A percentile compares a stretch with the other conserved stretches of the same genome.
Evolutionary conservation across 2,888 invertebrate species (phyloP).

Genomic region (Cotesia congregata): DNA sequence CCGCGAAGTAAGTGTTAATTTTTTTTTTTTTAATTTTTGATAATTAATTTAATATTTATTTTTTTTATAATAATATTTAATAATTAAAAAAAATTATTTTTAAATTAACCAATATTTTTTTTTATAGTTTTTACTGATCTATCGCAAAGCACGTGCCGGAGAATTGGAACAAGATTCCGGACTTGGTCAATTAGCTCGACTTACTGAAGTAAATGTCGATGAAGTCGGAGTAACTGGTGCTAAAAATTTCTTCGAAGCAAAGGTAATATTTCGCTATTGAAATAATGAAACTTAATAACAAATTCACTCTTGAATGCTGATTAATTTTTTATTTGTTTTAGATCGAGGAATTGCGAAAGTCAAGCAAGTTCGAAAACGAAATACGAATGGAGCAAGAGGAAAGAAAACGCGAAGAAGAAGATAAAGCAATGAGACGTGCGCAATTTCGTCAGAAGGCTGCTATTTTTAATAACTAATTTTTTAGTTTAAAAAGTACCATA

Average conservation of each 20-base stretch:
- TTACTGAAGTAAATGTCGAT: slow-evolving; percentile 93
- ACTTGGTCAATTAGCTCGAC: slow-evolving; percentile 85
- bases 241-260: slow-evolving; percentile 95
- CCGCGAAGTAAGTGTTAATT: slow-evolving; percentile 77
- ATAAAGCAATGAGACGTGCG: slow-evolving; percentile 83
- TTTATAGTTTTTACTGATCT: slow-evolving; percentile 79
- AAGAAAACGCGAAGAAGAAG: slow-evolving; percentile 85
- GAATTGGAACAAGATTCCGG: slow-evolving; percentile 91
- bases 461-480: slow-evolving; percentile 77
- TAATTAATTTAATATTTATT: no score
- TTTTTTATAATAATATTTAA: no score
- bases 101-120: slow-evolving; percentile 1
- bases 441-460: slow-evolving; percentile 92
- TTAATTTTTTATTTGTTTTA: slow-evolving; percentile 63
- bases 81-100: no score
- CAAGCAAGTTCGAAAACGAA: slow-evolving; percentile 93
- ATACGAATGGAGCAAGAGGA: slow-evolving; percentile 94
- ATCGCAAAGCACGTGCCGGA: slow-evolving; percentile 91
- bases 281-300: slow-evolving; percentile 7
- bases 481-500: background rate
- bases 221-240: slow-evolving; percentile 96
- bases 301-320: slow-evolving; percentile 4
- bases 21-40: background rate
- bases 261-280: slow-evolving; percentile 69
- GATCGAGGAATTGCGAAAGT: slow-evolving; percentile 87